Percentiles rank a stretch among this genome's conserved stretches.
These are phyloP conservation scores for Ascidia mentula DNA, from an alignment of 23 tunicate species.

Conservation along the genomic window DNA sequence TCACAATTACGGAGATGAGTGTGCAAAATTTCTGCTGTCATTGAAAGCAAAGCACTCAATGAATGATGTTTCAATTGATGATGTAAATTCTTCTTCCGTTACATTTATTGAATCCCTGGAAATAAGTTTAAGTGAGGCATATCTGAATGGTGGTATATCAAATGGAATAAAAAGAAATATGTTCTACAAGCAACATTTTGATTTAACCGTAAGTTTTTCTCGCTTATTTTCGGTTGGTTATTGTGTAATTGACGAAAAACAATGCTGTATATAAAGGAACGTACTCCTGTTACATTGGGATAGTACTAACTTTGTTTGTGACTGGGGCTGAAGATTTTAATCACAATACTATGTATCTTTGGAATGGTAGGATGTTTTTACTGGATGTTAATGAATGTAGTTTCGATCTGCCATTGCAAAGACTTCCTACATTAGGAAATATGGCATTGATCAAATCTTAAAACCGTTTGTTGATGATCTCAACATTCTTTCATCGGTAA, in stretches of 20 bases:
- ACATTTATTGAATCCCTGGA: not conserved
- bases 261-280: no score
- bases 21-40: not conserved
- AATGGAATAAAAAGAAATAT: not conserved
- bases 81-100: not conserved
- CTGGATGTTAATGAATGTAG: conserved; percentile 13
- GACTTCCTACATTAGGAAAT: conserved; percentile 6
- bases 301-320: no score
- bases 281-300: no score
- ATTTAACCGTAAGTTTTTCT: not conserved
- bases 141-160: not conserved
- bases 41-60: not conserved
- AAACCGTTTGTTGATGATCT: conserved; percentile 13
- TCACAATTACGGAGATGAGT: not conserved
- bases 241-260: no score
- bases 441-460: conserved; percentile 12
- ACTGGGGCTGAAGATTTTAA: no score
- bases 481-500: not conserved
- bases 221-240: no score
- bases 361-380: conserved; percentile 23
- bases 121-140: not conserved
- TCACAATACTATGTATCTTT: no score
- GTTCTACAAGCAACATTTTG: not conserved
- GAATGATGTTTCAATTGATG: conserved; percentile 22
- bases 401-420: conserved; percentile 14